Evolutionary conservation across 1,140 invertebrate species (phyloP).

Genomic region (Diorhabda elongata): DNA sequence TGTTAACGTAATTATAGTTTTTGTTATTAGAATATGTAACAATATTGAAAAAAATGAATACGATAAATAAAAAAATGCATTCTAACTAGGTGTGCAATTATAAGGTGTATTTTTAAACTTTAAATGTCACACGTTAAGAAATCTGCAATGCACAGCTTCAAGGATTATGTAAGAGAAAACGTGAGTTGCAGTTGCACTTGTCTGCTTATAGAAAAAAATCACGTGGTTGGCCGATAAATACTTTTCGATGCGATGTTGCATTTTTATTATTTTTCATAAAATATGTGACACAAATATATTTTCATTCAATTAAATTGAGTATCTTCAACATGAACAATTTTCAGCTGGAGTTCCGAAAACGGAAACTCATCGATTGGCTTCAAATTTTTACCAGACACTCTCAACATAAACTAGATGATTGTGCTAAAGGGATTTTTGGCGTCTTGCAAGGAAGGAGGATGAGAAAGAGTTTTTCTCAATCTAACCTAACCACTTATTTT

Average conservation of each 20-base stretch:
- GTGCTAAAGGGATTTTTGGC: too few species aligned
- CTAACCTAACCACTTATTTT: too few species aligned
- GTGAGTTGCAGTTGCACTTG: conserved; percentile 23
- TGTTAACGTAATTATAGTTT: not conserved
- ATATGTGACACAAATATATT: too few species aligned
- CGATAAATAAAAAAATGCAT: conserved; percentile 8
- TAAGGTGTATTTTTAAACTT: conserved; percentile 9
- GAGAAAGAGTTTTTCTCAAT: too few species aligned
- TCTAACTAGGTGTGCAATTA: conserved; percentile 1
- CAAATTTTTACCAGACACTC: too few species aligned
- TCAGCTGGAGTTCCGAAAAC: too few species aligned
- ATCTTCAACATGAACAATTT: too few species aligned
- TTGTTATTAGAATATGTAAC: conserved; percentile 15
- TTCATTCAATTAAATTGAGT: too few species aligned
- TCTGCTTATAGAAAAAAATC: conserved; percentile 6
- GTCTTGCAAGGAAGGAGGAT: too few species aligned
- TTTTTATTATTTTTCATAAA: too few species aligned
- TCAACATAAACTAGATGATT: too few species aligned
- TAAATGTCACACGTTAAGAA: conserved; percentile 29
- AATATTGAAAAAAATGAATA: conserved; percentile 10
- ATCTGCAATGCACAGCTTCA: not conserved
- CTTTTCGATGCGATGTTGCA: not conserved
- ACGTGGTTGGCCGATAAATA: conserved; percentile 15
- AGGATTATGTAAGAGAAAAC: conserved; percentile 28
- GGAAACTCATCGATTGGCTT: too few species aligned